Evolutionary conservation across 2,888 invertebrate genomes (phyloP).

Genomic region (Junonia oenone): DNA sequence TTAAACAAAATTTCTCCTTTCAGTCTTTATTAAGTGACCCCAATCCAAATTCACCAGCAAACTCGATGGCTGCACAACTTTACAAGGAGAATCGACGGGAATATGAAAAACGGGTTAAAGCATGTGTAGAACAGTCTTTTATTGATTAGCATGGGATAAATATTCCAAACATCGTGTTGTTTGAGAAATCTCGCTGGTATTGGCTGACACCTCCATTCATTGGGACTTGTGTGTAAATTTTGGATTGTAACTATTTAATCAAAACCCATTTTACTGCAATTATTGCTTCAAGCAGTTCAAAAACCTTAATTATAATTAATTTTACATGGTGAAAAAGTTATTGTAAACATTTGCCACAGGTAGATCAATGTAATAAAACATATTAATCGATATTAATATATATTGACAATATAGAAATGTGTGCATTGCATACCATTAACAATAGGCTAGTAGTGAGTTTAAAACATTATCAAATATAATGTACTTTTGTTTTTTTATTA

Average conservation of each 20-base stretch:
- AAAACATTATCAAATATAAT: constrained; percentile 20
- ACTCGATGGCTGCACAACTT: constrained; percentile 99
- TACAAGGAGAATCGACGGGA: constrained; percentile 99
- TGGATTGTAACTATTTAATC: constrained; percentile 35
- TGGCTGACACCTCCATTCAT: constrained; percentile 58
- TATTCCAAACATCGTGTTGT: constrained; percentile 41
- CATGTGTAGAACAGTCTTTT: constrained; percentile 99
- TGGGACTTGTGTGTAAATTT: constrained; percentile 53
- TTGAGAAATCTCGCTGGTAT: constrained; percentile 41
- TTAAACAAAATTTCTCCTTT: constrained; percentile 59
- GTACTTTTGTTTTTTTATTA: constrained; percentile 12
- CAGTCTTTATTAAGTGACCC: constrained; percentile 99
- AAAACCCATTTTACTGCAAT: constrained; percentile 35
- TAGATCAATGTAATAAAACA: constrained; percentile 16
- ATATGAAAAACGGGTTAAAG: constrained; percentile 99
- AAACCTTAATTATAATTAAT: constrained; percentile 12
- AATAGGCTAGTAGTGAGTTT: constrained; percentile 33
- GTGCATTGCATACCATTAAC: constrained; percentile 33
- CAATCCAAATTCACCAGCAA: constrained; percentile 99
- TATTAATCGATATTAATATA: constrained; percentile 15
- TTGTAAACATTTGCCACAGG: constrained; percentile 12
- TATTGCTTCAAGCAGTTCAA: constrained; percentile 24
- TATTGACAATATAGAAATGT: constrained; percentile 26
- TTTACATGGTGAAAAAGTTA: neutral
- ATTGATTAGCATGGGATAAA: constrained; percentile 85